Conservation (phyloP, 2,797 vertebrate species). For the Rousettus madagascariensis region DNA sequence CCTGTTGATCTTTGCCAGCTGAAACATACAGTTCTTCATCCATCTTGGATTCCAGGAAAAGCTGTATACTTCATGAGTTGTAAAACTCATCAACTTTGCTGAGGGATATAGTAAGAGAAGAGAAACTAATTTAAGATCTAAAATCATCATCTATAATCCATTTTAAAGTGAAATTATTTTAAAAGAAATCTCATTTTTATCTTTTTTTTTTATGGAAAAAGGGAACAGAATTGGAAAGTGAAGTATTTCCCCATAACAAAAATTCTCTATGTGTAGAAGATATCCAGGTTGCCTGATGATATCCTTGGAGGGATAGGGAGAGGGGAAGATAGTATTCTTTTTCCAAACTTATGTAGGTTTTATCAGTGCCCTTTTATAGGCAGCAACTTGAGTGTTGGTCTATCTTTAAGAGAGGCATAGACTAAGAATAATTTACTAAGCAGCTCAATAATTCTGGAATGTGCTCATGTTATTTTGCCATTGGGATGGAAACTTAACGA, state of each 20-base stretch:
- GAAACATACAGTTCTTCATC: background rate
- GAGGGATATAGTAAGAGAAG: constrained; percentile 5
- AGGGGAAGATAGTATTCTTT: background rate
- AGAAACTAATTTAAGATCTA: constrained; percentile 21
- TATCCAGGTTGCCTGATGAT: constrained; percentile 29
- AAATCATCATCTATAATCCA: constrained; percentile 32
- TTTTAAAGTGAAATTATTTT: constrained; percentile 48
- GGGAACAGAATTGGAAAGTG: constrained; percentile 34
- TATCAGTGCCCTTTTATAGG: constrained; percentile 34
- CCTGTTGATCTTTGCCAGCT: background rate
- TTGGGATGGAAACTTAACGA: constrained; percentile 52
- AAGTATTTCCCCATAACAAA: background rate
- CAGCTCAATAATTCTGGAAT: constrained; percentile 39
- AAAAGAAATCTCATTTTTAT: constrained; percentile 42
- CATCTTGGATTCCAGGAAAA: constrained; percentile 35
- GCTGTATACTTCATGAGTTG: constrained; percentile 11
- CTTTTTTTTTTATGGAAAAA: constrained; percentile 2
- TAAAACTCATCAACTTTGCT: constrained; percentile 54
- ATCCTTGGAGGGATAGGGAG: background rate
- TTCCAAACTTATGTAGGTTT: constrained; percentile 27
- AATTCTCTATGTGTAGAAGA: constrained; percentile 4
- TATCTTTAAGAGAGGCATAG: background rate
- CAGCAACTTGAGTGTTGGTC: constrained; percentile 25
- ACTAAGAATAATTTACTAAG: constrained; percentile 43
- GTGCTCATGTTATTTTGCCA: constrained; percentile 39